Percentiles rank a stretch among this genome's conserved stretches.
Evolutionary conservation across 2,888 invertebrate species (phyloP).

Genomic region (Azorinus chamasolen): DNA sequence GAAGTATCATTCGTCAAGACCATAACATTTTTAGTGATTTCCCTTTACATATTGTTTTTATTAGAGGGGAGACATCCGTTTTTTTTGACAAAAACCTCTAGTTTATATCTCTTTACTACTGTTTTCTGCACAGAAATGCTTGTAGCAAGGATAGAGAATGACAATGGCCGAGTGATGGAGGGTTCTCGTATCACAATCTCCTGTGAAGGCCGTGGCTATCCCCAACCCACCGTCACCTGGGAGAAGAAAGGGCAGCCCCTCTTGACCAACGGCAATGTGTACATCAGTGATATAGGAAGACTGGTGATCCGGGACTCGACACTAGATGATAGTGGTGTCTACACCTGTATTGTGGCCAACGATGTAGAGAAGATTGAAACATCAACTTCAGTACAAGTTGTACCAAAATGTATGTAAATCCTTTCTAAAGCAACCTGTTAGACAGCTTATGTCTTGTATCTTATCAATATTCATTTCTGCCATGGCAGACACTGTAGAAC

Average conservation of each 20-base stretch:
- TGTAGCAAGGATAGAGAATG: conserved; percentile 72
- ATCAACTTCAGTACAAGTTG: conserved; percentile 75
- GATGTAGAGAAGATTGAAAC: conserved; percentile 70
- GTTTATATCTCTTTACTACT: not conserved
- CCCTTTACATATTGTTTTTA: too few species aligned
- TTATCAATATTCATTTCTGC: too few species aligned
- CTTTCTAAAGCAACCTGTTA: too few species aligned
- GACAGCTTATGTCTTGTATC: too few species aligned
- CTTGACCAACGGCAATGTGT: conserved; percentile 61
- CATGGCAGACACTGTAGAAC: too few species aligned
- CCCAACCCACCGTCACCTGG: conserved; percentile 75
- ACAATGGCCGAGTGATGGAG: conserved; percentile 73
- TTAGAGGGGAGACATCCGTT: too few species aligned
- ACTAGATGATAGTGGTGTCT: conserved; percentile 80
- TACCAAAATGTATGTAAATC: conserved; percentile 72
- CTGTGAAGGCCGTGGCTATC: conserved; percentile 81
- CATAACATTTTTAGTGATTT: too few species aligned
- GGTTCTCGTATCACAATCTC: conserved; percentile 76
- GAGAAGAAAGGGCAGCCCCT: conserved; percentile 75
- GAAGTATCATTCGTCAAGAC: too few species aligned
- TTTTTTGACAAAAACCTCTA: too few species aligned
- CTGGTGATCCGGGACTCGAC: conserved; percentile 75
- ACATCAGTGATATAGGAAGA: conserved; percentile 66
- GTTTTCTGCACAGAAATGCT: conserved; percentile 70
- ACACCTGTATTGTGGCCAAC: conserved; percentile 81